phyloP scores from a whole-genome alignment of 2,888 invertebrate species.

The Callimorpha dominula region DNA sequence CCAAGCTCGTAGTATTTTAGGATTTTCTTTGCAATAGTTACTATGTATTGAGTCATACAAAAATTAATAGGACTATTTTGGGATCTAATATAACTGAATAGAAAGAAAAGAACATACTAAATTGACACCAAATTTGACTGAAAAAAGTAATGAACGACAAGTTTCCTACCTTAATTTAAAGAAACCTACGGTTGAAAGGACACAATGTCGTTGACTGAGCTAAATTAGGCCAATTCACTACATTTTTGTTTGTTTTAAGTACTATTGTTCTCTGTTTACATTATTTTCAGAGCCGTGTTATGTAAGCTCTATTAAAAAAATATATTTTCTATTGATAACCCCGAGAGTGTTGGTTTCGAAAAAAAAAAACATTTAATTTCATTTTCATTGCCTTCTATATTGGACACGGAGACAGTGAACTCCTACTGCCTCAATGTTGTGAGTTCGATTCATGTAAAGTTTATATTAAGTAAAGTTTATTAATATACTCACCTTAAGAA shows the following conservation, averaged over 20 bases:
- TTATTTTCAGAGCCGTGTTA: neutral
- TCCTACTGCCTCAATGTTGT: too few relatives aligned
- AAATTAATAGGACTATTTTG: neutral
- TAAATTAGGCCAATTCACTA: neutral
- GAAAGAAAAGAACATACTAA: neutral
- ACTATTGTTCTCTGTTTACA: neutral
- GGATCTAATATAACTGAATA: neutral
- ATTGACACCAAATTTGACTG: too few relatives aligned
- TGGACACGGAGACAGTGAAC: too few relatives aligned
- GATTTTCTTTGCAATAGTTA: neutral
- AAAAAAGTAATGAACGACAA: too few relatives aligned
- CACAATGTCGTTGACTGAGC: neutral
- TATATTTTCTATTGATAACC: neutral
- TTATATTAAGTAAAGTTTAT: too few relatives aligned
- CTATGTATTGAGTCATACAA: neutral
- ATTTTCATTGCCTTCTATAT: too few relatives aligned
- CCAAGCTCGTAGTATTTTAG: neutral
- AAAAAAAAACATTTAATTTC: neutral
- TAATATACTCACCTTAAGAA: conserved; percentile 89
- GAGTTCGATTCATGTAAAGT: neutral
- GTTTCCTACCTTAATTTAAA: too few relatives aligned
- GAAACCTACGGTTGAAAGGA: neutral
- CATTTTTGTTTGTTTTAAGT: neutral
- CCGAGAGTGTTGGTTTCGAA: too few relatives aligned
- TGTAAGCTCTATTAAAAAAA: neutral